phyloP scores from a whole-genome alignment of 1,140 invertebrate species.

The Halesus radiatus region DNA sequence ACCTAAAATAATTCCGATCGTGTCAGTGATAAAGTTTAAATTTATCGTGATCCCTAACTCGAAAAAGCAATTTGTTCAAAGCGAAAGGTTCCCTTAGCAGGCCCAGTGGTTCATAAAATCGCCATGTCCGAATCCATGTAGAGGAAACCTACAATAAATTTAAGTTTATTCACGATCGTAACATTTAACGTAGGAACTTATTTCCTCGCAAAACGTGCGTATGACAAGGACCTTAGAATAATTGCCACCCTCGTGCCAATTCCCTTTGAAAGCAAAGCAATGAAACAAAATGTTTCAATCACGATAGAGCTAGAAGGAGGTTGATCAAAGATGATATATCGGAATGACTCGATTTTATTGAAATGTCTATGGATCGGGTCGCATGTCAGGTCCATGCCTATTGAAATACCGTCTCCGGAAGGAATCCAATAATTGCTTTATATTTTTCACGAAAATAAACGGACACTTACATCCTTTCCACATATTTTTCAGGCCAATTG shows the following conservation, averaged over 20 bases:
- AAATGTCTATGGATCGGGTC: too few species aligned
- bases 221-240: slow-evolving; percentile 40
- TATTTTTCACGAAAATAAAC: too few species aligned
- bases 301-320: background rate
- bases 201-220: slow-evolving; percentile 39
- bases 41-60: too few species aligned
- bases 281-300: slow-evolving; percentile 24
- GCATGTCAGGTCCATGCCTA: too few species aligned
- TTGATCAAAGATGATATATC: background rate
- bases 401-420: too few species aligned
- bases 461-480: too few species aligned
- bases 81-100: background rate
- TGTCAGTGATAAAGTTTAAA: too few species aligned
- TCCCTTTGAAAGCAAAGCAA: background rate
- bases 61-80: too few species aligned
- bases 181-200: slow-evolving; percentile 39
- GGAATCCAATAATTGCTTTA: too few species aligned
- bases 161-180: slow-evolving; percentile 46
- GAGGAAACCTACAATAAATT: slow-evolving; percentile 45
- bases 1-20: too few species aligned
- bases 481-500: too few species aligned
- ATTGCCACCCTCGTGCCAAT: slow-evolving; percentile 4
- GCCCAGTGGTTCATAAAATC: slow-evolving; percentile 23
- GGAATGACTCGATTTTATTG: too few species aligned
- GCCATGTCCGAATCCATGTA: slow-evolving; percentile 9